These are phyloP conservation scores for Oreochromis mossambicus DNA, from an alignment of 2,797 vertebrate genomes.

Conservation along the genomic window DNA sequence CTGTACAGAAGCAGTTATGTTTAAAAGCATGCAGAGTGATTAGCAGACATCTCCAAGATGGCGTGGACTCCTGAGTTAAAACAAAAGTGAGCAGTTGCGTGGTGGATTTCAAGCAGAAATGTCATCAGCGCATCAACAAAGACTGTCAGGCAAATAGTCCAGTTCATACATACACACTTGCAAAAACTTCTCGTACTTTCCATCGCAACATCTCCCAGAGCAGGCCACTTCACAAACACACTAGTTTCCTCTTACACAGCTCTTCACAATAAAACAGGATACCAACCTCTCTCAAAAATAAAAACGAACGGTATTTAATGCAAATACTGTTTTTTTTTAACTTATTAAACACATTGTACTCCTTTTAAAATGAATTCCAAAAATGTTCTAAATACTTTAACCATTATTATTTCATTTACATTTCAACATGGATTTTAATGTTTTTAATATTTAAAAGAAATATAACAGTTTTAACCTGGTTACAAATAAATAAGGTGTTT, in stretches of 20 bases:
- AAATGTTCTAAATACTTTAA: not conserved
- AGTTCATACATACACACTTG: not conserved
- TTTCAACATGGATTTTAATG: not conserved
- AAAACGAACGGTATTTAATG: not conserved
- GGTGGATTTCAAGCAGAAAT: not conserved
- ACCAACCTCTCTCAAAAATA: not conserved
- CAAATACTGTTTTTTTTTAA: not conserved
- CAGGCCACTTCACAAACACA: not conserved
- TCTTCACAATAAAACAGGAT: not conserved
- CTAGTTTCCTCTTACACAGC: not conserved
- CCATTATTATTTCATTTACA: not conserved
- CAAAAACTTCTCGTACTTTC: not conserved
- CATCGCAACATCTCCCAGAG: not conserved
- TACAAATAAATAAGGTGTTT: not conserved
- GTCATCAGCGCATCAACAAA: not conserved
- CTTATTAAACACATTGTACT: not conserved
- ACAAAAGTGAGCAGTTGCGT: not conserved
- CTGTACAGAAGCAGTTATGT: not conserved
- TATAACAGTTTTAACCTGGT: not conserved
- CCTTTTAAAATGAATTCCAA: not conserved
- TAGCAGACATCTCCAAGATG: not conserved
- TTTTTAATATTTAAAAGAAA: not conserved
- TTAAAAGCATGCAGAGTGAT: not conserved
- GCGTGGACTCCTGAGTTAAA: not conserved
- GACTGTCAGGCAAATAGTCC: not conserved